A percentile compares a stretch with the other conserved stretches of the same genome.
phyloP scores from a whole-genome alignment of 2,888 invertebrate species.

The Acrobasis suavella region DNA sequence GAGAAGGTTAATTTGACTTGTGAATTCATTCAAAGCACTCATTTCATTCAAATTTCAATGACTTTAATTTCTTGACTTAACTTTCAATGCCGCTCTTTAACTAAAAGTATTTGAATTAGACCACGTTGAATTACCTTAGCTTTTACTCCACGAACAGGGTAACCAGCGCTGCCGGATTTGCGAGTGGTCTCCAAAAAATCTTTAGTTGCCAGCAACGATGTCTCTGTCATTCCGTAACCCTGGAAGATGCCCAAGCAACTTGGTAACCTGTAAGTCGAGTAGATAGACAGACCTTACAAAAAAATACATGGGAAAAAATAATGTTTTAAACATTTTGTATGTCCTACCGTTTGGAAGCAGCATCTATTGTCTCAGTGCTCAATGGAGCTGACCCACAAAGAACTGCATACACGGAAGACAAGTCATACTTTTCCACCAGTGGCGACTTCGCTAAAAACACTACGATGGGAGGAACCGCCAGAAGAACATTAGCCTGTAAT shows the following conservation, averaged over 20 bases:
- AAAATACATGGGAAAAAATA: no score
- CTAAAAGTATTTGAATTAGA: no score
- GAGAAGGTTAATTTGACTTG: no score
- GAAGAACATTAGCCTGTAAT: conserved; percentile 50
- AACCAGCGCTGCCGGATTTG: conserved; percentile 60
- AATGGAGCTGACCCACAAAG: conserved; percentile 66
- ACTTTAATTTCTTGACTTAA: background rate
- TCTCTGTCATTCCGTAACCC: conserved; percentile 70
- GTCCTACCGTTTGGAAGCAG: conserved; percentile 54
- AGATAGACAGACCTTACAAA: no score
- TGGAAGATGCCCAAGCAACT: conserved; percentile 60
- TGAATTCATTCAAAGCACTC: no score
- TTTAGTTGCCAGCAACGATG: conserved; percentile 53
- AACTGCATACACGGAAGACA: conserved; percentile 50
- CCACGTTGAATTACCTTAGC: conserved; percentile 45
- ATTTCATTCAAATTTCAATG: no score
- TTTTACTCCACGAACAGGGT: conserved; percentile 53
- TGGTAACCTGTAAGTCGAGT: conserved; percentile 47
- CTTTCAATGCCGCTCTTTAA: no score
- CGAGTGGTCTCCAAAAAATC: conserved; percentile 44
- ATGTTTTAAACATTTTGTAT: background rate
- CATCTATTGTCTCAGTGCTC: conserved; percentile 48
- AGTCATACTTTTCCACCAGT: conserved; percentile 53
- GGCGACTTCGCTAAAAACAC: conserved; percentile 59
- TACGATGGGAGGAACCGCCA: conserved; percentile 62